Base-by-base conservation (phyloP, 2,113 vertebrate species). In the Laterallus jamaicensis region DNA sequence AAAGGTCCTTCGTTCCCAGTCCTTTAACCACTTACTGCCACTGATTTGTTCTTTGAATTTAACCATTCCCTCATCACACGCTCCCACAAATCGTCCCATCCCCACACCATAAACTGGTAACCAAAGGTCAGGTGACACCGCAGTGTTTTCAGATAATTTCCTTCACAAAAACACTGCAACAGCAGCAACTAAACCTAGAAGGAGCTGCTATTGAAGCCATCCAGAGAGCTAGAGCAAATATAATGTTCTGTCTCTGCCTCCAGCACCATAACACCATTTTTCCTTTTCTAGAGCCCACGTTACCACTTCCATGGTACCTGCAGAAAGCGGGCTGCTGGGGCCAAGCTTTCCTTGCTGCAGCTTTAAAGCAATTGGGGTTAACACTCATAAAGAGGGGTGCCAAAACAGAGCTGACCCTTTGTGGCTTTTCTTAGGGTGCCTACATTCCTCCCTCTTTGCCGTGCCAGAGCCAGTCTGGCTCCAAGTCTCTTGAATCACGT, bases 191-290 rank as follows among this genome's bases (percentile, higher is more conserved):
- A 10, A n/a, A 62, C 11, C 8, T 26, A 39, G 44, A 42, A 5
- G 15, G 39, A 70, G 5, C 15, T 39, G 58, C 50, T 82, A 60
- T 8, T 25, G 20, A 8, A 64, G 13, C n/a, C 31, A 4, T 1
- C 25, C 42, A 35, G 26, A 59, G 15, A 63, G 31, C 31, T 42
- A 12, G 3, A 14, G 0, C 26, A 13, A 29, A 13, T 4, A 52
- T 3, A 4, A 14, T 16, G 86, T 75, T 29, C 62, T 28, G 6
- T 7, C 3, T 21, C 39, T 67, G 39, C 25, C 60, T 39, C 47
- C 21, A 66, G 24, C 29, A 29, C 6, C 0, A 0, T 10, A 37
- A 9, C 4, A 1, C 29, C 5, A 10, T 16, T 16, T 12, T 10
- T 7, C 39, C 42, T 31, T 39, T n/a, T 26, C 1, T 18, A 21